Conservation (phyloP, 2,888 invertebrate species). For the Embidobia sp. region DNA sequence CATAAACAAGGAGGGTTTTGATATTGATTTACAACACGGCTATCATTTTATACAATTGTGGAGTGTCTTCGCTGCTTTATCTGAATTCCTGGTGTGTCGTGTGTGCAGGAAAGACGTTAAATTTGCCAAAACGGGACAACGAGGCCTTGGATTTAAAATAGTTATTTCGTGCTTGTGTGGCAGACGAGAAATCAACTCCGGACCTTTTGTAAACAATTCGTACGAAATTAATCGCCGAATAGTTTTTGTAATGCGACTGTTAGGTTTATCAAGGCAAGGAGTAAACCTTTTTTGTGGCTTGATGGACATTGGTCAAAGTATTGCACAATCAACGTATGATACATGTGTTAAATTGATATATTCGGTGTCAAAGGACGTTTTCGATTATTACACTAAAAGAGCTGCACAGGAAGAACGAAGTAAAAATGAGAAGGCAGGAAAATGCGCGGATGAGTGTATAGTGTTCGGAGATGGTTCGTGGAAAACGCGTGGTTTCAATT, state of each 20-base stretch:
- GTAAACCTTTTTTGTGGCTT: slow-evolving; percentile 70
- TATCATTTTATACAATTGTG: slow-evolving; percentile 60
- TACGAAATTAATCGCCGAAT: slow-evolving; percentile 71
- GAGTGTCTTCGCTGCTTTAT: slow-evolving; percentile 42
- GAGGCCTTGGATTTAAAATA: slow-evolving; percentile 67
- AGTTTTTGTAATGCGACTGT: slow-evolving; percentile 69
- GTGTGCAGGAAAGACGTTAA: slow-evolving; percentile 58
- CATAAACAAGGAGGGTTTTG: slow-evolving; percentile 30
- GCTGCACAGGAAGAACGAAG: slow-evolving; percentile 63
- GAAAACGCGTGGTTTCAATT: slow-evolving; percentile 63
- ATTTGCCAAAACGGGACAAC: slow-evolving; percentile 62
- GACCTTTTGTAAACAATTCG: slow-evolving; percentile 65
- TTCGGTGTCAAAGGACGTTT: slow-evolving; percentile 58
- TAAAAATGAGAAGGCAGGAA: slow-evolving; percentile 58
- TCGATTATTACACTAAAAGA: slow-evolving; percentile 56
- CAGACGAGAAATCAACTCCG: slow-evolving; percentile 65
- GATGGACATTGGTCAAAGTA: slow-evolving; percentile 68
- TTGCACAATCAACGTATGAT: slow-evolving; percentile 61
- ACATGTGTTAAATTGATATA: slow-evolving; percentile 53
- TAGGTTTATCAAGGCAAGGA: slow-evolving; percentile 70
- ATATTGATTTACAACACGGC: slow-evolving; percentile 48
- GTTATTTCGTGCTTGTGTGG: slow-evolving; percentile 62
- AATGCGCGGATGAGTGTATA: slow-evolving; percentile 60
- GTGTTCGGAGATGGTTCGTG: slow-evolving; percentile 67
- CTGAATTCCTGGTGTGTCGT: slow-evolving; percentile 56